Percentiles rank a stretch among this genome's conserved stretches.
phyloP scores from a whole-genome alignment of 2,888 invertebrate genomes.

The Cosmia trapezina region DNA sequence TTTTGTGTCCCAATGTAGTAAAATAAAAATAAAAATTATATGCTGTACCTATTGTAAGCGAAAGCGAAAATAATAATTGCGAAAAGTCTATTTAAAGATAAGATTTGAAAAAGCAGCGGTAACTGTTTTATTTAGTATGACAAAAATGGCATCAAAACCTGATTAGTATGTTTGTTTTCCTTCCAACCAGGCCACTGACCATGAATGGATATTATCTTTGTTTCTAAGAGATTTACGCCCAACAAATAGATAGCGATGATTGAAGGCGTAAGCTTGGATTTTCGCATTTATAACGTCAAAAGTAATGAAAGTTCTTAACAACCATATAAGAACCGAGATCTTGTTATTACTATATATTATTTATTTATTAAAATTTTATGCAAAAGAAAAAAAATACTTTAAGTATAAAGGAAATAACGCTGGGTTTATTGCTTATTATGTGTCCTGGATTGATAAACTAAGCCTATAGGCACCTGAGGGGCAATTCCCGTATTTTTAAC shows the following conservation, averaged over 20 bases:
- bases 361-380: no score
- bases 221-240: conserved; percentile 12
- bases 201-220: conserved; percentile 8
- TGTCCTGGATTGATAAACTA: no score
- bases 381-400: no score
- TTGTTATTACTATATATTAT: not conserved
- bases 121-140: not conserved
- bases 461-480: no score
- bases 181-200: not conserved
- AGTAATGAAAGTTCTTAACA: not conserved
- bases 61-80: not conserved
- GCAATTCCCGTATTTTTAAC: no score
- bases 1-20: no score
- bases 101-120: not conserved
- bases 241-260: not conserved
- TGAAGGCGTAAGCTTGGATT: no score
- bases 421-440: no score
- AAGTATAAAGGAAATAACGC: no score
- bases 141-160: no score
- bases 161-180: conserved; percentile 40
- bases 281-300: not conserved
- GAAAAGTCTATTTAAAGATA: not conserved
- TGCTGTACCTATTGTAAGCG: not conserved
- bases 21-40: no score
- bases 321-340: no score